A percentile compares a stretch with the other conserved stretches of the same genome.
phyloP scores from a whole-genome alignment of 2,888 invertebrate genomes.

The Coenonympha glycerion region DNA sequence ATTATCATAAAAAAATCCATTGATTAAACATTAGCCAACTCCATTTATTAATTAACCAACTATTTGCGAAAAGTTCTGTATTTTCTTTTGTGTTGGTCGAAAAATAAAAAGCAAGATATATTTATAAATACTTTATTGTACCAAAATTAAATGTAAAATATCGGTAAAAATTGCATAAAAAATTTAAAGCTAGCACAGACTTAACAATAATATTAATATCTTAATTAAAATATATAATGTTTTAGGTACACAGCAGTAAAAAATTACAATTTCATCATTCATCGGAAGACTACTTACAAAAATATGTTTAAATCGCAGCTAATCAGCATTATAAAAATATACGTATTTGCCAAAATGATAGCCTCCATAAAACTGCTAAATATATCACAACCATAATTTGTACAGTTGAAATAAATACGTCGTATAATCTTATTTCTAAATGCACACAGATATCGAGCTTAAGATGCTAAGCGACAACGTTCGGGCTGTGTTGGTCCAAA shows the following conservation, averaged over 20 bases:
- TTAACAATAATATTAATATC: slow-evolving; percentile 31
- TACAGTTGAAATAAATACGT: slow-evolving; percentile 15
- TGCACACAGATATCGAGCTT: background rate
- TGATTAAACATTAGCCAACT: too few species aligned
- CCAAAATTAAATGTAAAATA: slow-evolving; percentile 20
- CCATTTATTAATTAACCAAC: too few species aligned
- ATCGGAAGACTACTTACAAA: background rate
- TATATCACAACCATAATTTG: slow-evolving; percentile 27
- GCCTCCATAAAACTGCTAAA: slow-evolving; percentile 9
- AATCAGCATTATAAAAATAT: slow-evolving; percentile 1
- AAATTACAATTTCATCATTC: background rate
- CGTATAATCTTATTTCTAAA: background rate
- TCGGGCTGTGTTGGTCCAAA: background rate
- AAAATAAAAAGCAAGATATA: background rate
- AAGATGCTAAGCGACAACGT: background rate
- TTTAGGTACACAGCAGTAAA: slow-evolving; percentile 11
- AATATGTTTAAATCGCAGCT: background rate
- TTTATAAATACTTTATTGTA: slow-evolving; percentile 23
- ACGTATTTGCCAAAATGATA: slow-evolving; percentile 4
- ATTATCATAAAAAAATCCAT: too few species aligned
- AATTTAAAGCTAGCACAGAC: slow-evolving; percentile 61
- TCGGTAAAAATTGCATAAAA: slow-evolving; percentile 34
- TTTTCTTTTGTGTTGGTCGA: background rate
- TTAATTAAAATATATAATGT: background rate
- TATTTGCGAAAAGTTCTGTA: too few species aligned